Conservation (phyloP, 1,140 invertebrate species). For the Bombus breviceps region DNA sequence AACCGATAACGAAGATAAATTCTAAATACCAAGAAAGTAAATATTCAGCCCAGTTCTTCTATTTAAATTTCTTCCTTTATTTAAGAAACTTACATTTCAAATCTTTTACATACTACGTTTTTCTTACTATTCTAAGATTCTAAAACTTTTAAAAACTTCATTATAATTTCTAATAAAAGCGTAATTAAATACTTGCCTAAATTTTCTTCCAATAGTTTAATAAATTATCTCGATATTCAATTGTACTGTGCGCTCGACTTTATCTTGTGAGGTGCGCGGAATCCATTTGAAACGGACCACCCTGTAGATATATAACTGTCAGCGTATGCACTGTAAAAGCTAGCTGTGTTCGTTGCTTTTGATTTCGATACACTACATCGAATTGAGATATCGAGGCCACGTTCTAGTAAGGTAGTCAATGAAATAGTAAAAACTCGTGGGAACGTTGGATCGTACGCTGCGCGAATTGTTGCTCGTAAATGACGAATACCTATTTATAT, state of each 20-base stretch:
- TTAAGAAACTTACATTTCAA: neutral
- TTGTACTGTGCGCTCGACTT: neutral
- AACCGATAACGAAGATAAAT: no score
- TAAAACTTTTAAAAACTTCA: no score
- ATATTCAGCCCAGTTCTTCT: neutral
- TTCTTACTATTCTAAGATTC: no score
- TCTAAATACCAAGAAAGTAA: neutral
- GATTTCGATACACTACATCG: constrained; percentile 41
- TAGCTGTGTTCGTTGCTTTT: constrained; percentile 11
- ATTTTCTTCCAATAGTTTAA: no score
- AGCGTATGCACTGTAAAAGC: constrained; percentile 14
- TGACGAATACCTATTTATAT: constrained; percentile 20
- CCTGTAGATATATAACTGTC: neutral
- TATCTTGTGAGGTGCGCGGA: neutral
- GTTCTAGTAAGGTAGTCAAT: constrained; percentile 15
- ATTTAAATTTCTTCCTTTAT: no score
- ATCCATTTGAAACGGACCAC: neutral
- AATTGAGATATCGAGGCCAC: constrained; percentile 29
- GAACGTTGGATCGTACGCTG: neutral
- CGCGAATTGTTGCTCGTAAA: constrained; percentile 1
- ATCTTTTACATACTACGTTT: no score
- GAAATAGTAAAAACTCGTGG: constrained; percentile 16
- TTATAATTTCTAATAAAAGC: no score
- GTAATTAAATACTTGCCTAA: no score
- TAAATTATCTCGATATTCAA: no score